Evolutionary conservation across 2,797 vertebrate genomes (phyloP), one percentile per base, ranked within the genome.

Genomic region (Enteromius viviparus): DNA sequence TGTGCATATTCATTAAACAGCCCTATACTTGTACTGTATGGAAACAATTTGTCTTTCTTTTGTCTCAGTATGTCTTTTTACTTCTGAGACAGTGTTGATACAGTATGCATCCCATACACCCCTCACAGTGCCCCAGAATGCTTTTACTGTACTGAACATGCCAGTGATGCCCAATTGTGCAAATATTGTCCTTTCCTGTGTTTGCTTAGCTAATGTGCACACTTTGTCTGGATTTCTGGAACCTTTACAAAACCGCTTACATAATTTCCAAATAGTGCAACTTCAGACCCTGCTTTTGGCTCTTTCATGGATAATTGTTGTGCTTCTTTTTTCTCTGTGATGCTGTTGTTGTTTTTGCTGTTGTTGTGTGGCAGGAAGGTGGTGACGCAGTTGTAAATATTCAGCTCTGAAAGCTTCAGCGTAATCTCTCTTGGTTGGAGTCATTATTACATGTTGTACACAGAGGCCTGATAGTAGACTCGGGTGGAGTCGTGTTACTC

Each of bases 141-240:
- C 89, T 89, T 87, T 88, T 93, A 91, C 92, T 91, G 91, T 91
- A 88, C 88, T 91, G 53, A 68, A 42, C 85, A 81, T 76, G 91
- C 87, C 84, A 84, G 87, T 58, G 83, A 89, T 87, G 66, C 89
- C 58, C 89, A 91, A 91, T 95, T 95, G 93, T 93, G 92, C 89
- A 93, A 93, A 90, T 60, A 88, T 76, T 87, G 91, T 90, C 88
- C 85, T 87, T 86, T 81, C 76, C 90, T 89, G 87, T 93, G 92
- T 94, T 95, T 94, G 91, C 92, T 92, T 94, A 89, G 90, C 90
- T 91, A 91, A 87, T 91, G 89, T 89, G 93, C 92, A 94, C 93
- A 93, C 91, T 94, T 93, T 93, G 95, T 94, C 88, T 91, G 51
- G 87, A 91, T 90, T 90, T 90, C 91, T 84, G 89, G 87, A 89